Evolutionary conservation across 2,113 vertebrate species (phyloP), one percentile per base, ranked within the genome.

Genomic region (Dendrocopos noguchii): DNA sequence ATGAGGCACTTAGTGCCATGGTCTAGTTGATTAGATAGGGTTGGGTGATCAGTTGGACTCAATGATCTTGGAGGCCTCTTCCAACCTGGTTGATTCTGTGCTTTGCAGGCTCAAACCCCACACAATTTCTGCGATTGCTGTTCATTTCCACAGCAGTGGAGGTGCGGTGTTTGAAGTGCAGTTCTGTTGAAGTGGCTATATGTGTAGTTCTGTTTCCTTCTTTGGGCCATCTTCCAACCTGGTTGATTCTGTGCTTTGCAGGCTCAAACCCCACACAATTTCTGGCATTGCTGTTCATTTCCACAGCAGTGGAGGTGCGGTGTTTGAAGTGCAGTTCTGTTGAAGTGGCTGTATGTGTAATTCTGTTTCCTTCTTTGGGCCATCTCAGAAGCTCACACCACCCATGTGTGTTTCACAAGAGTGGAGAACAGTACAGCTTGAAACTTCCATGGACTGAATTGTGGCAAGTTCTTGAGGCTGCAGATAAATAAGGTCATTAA

Each of bases 381-480:
- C 36, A 1, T 9, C 70, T 55, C 60, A 76, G 82, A 47, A 19
- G 34, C 52, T 28, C 66, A 59, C 44, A 64, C 13, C 20, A 20
- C 47, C 12, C 0, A 1, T 34, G 25, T 0, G 3, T 13, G 36
- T 63, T 59, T 71, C 33, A 8, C 33, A 15, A 10, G 20, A 42
- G 9, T 2, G 6, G 60, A 60, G 39, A 72, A n/a, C 34, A 25
- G n/a, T 2, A 13, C 9, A 29, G 44, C 20, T 22, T 63, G 24
- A 29, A 64, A 33, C 16, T 59, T 16, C n/a, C 46, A 33, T 22
- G 39, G 25, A 47, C 46, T 2, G 5, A 66, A 25, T 0, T 22
- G 25, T 9, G 50, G 39, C 29, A 22, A 6, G 57, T 67, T 66
- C n/a, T 74, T 46, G 52, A 53, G 29, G 8, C 25, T 44, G 6